Conservation (phyloP, 2,888 invertebrate genomes). For the Melanostoma mellinum region DNA sequence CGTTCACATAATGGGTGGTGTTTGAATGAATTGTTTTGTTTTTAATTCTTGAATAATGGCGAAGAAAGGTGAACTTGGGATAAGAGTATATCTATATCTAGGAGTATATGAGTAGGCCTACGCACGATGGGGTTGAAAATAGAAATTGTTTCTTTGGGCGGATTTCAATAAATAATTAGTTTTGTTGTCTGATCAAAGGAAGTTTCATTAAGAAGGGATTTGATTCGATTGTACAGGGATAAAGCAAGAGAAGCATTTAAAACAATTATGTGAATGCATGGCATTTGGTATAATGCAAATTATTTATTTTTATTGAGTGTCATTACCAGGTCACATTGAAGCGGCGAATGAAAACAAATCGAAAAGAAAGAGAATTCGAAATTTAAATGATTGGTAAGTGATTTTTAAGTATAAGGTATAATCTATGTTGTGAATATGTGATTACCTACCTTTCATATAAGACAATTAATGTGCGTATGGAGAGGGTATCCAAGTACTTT, state of each 20-base stretch:
- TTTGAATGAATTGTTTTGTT: constrained; percentile 55
- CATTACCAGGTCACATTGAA: neutral
- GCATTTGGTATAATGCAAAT: constrained; percentile 10
- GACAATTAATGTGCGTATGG: no score
- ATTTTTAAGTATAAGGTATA: no score
- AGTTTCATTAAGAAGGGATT: constrained; percentile 32
- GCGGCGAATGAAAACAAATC: neutral
- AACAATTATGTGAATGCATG: constrained; percentile 40
- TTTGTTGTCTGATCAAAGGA: constrained; percentile 55
- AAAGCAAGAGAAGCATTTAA: constrained; percentile 52
- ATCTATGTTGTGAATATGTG: no score
- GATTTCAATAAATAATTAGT: constrained; percentile 43
- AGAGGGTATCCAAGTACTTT: no score
- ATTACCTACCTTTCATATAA: no score
- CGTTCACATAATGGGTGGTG: constrained; percentile 30
- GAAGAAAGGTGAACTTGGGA: constrained; percentile 26
- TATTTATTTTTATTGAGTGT: neutral
- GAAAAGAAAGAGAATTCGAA: no score
- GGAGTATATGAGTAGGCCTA: no score
- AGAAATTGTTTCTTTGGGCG: constrained; percentile 41
- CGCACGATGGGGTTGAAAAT: constrained; percentile 6
- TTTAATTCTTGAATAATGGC: constrained; percentile 30
- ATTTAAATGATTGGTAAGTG: no score
- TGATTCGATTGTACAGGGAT: constrained; percentile 12
- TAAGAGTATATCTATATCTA: neutral